These are phyloP conservation scores for Muscidifurax raptorellus DNA, from an alignment of 1,140 invertebrate species.

Conservation along the genomic window DNA sequence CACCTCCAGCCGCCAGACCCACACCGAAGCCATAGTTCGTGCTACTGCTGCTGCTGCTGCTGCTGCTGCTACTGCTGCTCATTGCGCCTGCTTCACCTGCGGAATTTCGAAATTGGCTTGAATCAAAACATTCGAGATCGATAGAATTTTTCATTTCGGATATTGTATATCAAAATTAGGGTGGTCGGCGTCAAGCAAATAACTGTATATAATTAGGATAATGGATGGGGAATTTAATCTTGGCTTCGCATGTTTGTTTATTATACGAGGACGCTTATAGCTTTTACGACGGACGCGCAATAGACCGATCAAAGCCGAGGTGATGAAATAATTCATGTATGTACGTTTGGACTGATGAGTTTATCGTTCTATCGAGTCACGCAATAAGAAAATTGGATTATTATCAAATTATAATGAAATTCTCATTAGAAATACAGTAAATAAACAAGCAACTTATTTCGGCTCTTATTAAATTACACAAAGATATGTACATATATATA, in stretches of 20 bases:
- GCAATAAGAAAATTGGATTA: no score
- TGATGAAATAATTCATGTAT: background rate
- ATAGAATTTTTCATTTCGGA: background rate
- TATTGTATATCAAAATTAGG: background rate
- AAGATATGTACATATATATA: no score
- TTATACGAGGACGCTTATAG: background rate
- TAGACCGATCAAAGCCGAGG: background rate
- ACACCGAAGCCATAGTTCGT: slow-evolving; percentile 60
- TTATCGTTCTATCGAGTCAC: no score
- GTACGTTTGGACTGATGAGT: background rate
- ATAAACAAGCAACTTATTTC: no score
- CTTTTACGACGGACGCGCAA: background rate
- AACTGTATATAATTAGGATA: background rate
- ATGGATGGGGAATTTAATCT: background rate
- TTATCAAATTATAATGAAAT: no score
- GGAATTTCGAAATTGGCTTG: background rate
- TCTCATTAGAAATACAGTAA: no score
- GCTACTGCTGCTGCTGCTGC: slow-evolving; percentile 54
- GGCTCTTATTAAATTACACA: no score
- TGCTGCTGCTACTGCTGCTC: slow-evolving; percentile 56
- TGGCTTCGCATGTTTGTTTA: background rate
- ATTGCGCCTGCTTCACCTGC: slow-evolving; percentile 53
- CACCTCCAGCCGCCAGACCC: slow-evolving; percentile 61
- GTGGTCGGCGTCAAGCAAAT: background rate
- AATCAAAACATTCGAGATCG: no score